Evolutionary conservation across 2,888 invertebrate species (phyloP).

Genomic region (Ctena decussata): DNA sequence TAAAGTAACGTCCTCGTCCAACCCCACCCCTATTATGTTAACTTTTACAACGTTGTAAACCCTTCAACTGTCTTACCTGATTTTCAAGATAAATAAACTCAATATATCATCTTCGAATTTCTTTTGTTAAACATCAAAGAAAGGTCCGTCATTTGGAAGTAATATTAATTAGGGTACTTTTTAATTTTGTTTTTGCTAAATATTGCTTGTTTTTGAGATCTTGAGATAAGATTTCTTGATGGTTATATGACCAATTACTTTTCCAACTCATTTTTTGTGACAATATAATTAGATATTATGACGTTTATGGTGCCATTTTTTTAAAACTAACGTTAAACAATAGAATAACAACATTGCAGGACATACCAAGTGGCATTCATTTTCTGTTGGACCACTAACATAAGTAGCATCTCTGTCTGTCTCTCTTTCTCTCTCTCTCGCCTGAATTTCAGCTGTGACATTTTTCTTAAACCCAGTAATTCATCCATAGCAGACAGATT

Average conservation of each 20-base stretch:
- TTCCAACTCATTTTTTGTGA: background rate
- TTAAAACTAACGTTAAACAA: too few species aligned
- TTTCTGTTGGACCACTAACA: too few species aligned
- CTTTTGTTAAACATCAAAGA: background rate
- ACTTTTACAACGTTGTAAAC: constrained; percentile 53
- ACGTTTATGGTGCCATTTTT: background rate
- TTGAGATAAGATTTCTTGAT: background rate
- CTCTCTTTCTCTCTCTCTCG: too few species aligned
- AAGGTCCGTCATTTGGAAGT: background rate
- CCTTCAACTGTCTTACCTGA: constrained; percentile 25
- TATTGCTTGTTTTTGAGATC: background rate
- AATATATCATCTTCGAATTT: background rate
- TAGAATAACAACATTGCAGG: too few species aligned
- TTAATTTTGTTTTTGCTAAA: background rate
- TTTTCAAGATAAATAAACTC: background rate
- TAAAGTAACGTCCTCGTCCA: too few species aligned
- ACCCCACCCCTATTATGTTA: too few species aligned
- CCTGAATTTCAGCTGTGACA: too few species aligned
- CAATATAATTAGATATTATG: background rate
- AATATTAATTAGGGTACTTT: background rate
- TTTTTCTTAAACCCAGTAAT: too few species aligned
- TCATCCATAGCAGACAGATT: too few species aligned
- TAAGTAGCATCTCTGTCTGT: too few species aligned
- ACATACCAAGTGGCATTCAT: too few species aligned
- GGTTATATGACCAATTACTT: background rate